Evolutionary conservation across 2,797 vertebrate species (phyloP).

Genomic region (Xyrichtys novacula): DNA sequence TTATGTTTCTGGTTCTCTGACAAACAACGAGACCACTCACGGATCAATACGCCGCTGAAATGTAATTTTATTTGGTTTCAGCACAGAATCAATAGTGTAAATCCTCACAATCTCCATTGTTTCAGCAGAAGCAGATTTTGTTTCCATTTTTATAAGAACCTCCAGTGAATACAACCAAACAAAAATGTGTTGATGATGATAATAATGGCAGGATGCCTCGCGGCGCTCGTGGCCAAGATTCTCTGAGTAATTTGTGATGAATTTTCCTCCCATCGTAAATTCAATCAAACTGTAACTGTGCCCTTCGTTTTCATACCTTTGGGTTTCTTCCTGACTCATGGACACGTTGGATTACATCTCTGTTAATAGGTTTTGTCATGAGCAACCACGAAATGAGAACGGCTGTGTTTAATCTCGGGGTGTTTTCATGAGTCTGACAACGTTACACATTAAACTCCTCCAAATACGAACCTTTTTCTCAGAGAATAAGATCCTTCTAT

Average conservation of each 20-base stretch:
- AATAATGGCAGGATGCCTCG: not conserved
- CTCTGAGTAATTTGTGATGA: not conserved
- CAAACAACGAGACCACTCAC: constrained; percentile 7
- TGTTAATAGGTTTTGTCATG: too few relatives aligned
- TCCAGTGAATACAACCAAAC: not conserved
- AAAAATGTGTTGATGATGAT: not conserved
- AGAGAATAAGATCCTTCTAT: too few relatives aligned
- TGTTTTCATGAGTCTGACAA: too few relatives aligned
- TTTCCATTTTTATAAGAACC: constrained; percentile 6
- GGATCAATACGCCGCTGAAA: constrained; percentile 16
- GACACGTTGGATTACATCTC: too few relatives aligned
- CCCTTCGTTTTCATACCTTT: not conserved
- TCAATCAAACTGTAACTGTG: not conserved
- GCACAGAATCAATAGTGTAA: constrained; percentile 24
- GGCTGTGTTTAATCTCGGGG: too few relatives aligned
- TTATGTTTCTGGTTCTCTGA: not conserved
- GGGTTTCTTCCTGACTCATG: not conserved
- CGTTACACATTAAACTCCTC: too few relatives aligned
- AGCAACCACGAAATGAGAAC: too few relatives aligned
- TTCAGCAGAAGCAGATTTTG: constrained; percentile 8
- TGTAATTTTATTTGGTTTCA: constrained; percentile 4
- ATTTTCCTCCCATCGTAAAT: not conserved
- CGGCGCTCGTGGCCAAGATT: not conserved
- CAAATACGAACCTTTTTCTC: too few relatives aligned
- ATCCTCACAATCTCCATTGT: constrained; percentile 10